Base-by-base conservation (phyloP, 2,888 invertebrate species). In the Aphelenchoides bicaudatus region DNA sequence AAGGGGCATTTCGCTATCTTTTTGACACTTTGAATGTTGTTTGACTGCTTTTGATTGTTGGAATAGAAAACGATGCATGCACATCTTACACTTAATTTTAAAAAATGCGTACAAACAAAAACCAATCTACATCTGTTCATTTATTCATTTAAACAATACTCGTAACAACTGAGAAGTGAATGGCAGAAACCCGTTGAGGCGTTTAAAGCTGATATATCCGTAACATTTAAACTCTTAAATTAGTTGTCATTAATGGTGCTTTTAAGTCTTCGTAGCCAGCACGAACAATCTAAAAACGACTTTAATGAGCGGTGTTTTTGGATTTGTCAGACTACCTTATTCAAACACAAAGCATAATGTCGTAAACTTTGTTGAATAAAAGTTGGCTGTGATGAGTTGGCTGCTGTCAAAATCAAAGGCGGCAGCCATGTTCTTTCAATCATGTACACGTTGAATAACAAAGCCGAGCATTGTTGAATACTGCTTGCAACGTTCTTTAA, bases 371-470 rank as follows among this genome's bases (percentile, higher is more conserved):
- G 31, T 6, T 38, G 6, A 25, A 25, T 39, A 30, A 51, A 51
- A 56, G 55, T 28, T 6, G 50, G 46, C 25, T 56, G 1, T 13
- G 10, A 13, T 16, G 23, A 16, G 28, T 54, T 21, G 39, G 54
- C 43, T 31, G 43, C 37, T 38, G 27, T 21, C 29, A 58, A 19
- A 27, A 37, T 21, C n/a, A 59, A 10, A 3, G 59, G 63, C 0
- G 53, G 55, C 1, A 13, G 29, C 23, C 62, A 19, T 16, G 27
- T 10, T 29, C 28, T n/a, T 53, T 59, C 59, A 3, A 53, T 52
- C 13, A 63, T 28, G 25, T 63, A 34, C 10, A 46, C 38, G 37
- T 59, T 59, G 46, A 59, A 59, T 10, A 64, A 19, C 0, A 64
- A 30, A 10, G 25, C 39, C 29, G 31, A 37, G 46, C 59, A 59